phyloP scores from a whole-genome alignment of 2,888 invertebrate species.

The Escarpia spicata region DNA sequence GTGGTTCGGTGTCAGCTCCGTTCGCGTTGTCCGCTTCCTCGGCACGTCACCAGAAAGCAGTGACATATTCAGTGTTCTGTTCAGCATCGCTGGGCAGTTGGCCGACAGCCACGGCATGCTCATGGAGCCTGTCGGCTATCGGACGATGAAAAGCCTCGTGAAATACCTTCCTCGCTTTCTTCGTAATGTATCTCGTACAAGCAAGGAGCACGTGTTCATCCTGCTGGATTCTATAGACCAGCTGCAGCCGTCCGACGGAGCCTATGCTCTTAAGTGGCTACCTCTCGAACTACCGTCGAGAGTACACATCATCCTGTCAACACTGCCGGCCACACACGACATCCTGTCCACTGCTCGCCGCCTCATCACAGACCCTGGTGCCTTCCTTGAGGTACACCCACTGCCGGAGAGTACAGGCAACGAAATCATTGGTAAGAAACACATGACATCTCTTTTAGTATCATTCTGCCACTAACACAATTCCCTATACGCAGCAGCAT shows the following conservation, averaged over 20 bases:
- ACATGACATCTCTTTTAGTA: no score
- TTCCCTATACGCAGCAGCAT: no score
- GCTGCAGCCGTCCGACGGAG: slow-evolving; percentile 46
- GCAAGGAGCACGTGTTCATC: slow-evolving; percentile 52
- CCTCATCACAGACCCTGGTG: slow-evolving; percentile 39
- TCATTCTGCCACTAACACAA: no score
- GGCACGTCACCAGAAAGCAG: slow-evolving; percentile 48
- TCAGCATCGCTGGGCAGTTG: slow-evolving; percentile 43
- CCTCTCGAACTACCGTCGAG: slow-evolving; percentile 53
- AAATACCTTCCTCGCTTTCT: slow-evolving; percentile 53
- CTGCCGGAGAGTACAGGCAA: slow-evolving; percentile 49
- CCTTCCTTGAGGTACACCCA: slow-evolving; percentile 49
- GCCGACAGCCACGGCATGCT: slow-evolving; percentile 46
- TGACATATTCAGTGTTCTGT: slow-evolving; percentile 41
- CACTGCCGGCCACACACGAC: slow-evolving; percentile 49
- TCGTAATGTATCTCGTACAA: slow-evolving; percentile 44
- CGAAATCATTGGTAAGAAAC: slow-evolving; percentile 32
- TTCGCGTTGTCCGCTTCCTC: slow-evolving; percentile 47
- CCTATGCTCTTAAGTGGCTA: slow-evolving; percentile 55
- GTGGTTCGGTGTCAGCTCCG: slow-evolving; percentile 33
- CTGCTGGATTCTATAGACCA: slow-evolving; percentile 61
- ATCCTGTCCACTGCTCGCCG: slow-evolving; percentile 48
- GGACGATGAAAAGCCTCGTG: slow-evolving; percentile 40
- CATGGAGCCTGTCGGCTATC: slow-evolving; percentile 54
- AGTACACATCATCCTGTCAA: slow-evolving; percentile 54